Evolutionary conservation across 2,888 invertebrate genomes (phyloP).

Genomic region (Stenotaenia linearis): DNA sequence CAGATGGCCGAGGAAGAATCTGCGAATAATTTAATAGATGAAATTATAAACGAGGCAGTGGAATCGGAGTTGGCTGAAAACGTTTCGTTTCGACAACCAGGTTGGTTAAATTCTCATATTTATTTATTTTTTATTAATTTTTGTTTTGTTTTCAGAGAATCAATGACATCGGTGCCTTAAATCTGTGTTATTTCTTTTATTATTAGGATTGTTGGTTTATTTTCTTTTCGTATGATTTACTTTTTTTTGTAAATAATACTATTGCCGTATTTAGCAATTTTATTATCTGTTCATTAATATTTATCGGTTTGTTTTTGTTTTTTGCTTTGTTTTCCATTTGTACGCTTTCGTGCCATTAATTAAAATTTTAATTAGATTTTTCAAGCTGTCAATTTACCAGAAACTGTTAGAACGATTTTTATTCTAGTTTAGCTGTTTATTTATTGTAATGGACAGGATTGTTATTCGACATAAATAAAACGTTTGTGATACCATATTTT

Average conservation of each 20-base stretch:
- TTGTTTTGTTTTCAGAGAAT: neutral
- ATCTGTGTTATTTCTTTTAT: neutral
- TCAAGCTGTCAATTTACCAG: too few relatives aligned
- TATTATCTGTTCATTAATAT: neutral
- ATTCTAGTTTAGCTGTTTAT: neutral
- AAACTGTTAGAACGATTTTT: neutral
- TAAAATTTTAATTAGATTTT: neutral
- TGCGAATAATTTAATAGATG: neutral
- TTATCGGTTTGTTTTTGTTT: neutral
- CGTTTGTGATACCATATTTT: neutral
- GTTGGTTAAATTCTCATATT: neutral
- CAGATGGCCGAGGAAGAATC: neutral
- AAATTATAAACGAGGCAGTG: slow-evolving; percentile 17
- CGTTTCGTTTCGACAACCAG: neutral
- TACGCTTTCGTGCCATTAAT: neutral
- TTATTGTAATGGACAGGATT: neutral
- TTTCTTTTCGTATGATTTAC: neutral
- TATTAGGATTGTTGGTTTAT: neutral
- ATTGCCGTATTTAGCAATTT: neutral
- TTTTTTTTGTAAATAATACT: neutral
- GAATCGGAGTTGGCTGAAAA: slow-evolving; percentile 30
- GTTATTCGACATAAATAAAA: neutral
- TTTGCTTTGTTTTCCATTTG: neutral
- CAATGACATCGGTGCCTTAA: neutral
- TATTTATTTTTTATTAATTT: neutral